Evolutionary conservation across 2,888 invertebrate genomes (phyloP).

Genomic region (Parnassius glacialis): DNA sequence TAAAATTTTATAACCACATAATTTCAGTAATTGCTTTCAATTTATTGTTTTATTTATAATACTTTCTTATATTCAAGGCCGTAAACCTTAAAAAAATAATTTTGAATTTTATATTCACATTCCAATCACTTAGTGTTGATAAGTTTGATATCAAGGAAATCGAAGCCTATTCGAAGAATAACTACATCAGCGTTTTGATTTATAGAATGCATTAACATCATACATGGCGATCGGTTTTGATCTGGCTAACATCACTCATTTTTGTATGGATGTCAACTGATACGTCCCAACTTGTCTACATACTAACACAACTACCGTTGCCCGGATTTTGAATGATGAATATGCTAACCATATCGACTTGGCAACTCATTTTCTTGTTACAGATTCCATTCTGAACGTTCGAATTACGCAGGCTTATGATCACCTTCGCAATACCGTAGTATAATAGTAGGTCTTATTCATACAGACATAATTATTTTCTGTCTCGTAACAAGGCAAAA

Average conservation of each 20-base stretch:
- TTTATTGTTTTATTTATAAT: conserved; percentile 44
- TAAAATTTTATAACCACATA: conserved; percentile 70
- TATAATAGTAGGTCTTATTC: conserved; percentile 76
- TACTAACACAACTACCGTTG: conserved; percentile 34
- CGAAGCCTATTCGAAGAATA: conserved; percentile 12
- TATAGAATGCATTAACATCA: conserved; percentile 18
- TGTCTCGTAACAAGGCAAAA: conserved; percentile 80
- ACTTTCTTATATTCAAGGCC: conserved; percentile 40
- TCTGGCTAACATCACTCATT: conserved; percentile 45
- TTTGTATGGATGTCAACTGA: conserved; percentile 35
- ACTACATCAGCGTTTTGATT: conserved; percentile 18
- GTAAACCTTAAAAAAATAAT: conserved; percentile 6
- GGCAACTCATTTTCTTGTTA: conserved; percentile 78
- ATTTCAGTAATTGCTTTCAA: conserved; percentile 56
- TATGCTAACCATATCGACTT: conserved; percentile 60
- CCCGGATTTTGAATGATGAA: conserved; percentile 57
- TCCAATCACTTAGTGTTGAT: neutral
- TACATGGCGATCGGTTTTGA: conserved; percentile 35
- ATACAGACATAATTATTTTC: conserved; percentile 77
- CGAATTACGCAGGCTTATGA: conserved; percentile 71
- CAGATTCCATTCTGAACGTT: conserved; percentile 71
- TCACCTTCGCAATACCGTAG: conserved; percentile 70
- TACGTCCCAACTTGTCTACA: conserved; percentile 45
- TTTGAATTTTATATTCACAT: conserved; percentile 1
- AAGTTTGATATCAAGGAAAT: conserved; percentile 14